Conservation (phyloP, 2,888 invertebrate genomes). For the Machimus rusticus region DNA sequence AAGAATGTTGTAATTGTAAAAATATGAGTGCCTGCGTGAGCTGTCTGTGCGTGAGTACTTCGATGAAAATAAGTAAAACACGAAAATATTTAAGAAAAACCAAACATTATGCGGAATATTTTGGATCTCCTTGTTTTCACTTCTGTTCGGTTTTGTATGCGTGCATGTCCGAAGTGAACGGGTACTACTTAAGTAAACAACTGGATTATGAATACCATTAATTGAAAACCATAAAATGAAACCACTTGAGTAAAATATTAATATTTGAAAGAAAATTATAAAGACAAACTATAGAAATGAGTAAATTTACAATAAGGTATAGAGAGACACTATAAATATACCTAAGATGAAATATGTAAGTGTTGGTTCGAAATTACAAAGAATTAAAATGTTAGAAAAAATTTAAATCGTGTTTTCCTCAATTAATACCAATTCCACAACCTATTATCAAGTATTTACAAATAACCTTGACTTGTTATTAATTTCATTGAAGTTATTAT, state of each 20-base stretch:
- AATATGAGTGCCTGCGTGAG: constrained; percentile 46
- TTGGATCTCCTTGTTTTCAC: constrained; percentile 20
- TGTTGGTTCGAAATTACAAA: constrained; percentile 55
- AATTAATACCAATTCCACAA: neutral
- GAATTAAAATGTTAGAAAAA: constrained; percentile 56
- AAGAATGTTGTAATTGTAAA: neutral
- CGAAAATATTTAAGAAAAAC: constrained; percentile 25
- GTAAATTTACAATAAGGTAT: constrained; percentile 51
- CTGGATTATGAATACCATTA: constrained; percentile 14
- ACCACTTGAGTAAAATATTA: constrained; percentile 18
- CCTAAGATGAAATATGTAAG: constrained; percentile 54
- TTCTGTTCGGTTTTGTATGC: constrained; percentile 7
- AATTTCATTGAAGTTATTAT: too few species aligned
- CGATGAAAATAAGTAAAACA: constrained; percentile 40
- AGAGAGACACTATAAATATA: constrained; percentile 52
- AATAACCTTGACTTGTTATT: too few species aligned
- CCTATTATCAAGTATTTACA: neutral
- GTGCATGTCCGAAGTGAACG: constrained; percentile 18
- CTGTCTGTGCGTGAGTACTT: constrained; percentile 45
- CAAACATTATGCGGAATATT: constrained; percentile 46
- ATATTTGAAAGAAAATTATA: constrained; percentile 44
- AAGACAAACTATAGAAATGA: constrained; percentile 47
- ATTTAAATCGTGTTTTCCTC: constrained; percentile 31
- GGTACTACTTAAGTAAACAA: constrained; percentile 17
- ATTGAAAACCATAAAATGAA: constrained; percentile 1